Base-by-base conservation (phyloP, 2,113 vertebrate genomes). In the Panthera leo region DNA sequence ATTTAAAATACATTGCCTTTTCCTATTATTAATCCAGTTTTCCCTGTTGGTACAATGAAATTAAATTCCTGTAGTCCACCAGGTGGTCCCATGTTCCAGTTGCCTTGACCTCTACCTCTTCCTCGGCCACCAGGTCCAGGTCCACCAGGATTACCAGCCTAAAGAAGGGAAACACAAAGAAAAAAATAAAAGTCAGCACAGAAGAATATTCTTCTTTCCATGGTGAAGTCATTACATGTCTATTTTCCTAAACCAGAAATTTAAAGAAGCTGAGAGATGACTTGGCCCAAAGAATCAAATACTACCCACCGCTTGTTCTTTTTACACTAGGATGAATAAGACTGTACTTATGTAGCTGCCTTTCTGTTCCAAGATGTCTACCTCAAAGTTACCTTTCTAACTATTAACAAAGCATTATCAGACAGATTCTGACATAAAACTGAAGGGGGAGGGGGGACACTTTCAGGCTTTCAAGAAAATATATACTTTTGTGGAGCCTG, bases 1-100 rank as follows among this genome's bases (percentile, higher is more conserved):
- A 83, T 71, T 7, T 76, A 96, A 98, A 85, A 97, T 97, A 93
- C 2, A 97, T 98, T 99, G 97, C 99, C 99, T 99, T 99, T 99
- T 97, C 99, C 99, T 97, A 99, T 99, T 95, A 99, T 99, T 96
- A 99, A 99, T 92, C 99, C 99, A 39, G 99, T 99, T 98, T 99
- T 99, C 98, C 99, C 99, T 97, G 99, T 99, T 34, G 99, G 99
- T 85, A 99, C 99, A 84, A 99, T 99, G 98, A 99, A 99, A 97
- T 99, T 99, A 98, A 99, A 99, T 97, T 99, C 99, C 96, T 99
- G 99, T 76, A 99, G 98, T 96, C 99, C 99, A 98, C 99, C 99
- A 91, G 99, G 99, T 71, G 99, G 99, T 2, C 99, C 99, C 99
- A 99, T 99, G 98, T 99, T 99, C 99, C 99, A 99, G 98, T 99